Conservation (phyloP, 2,888 invertebrate genomes). For the Mallateleia sp. region DNA sequence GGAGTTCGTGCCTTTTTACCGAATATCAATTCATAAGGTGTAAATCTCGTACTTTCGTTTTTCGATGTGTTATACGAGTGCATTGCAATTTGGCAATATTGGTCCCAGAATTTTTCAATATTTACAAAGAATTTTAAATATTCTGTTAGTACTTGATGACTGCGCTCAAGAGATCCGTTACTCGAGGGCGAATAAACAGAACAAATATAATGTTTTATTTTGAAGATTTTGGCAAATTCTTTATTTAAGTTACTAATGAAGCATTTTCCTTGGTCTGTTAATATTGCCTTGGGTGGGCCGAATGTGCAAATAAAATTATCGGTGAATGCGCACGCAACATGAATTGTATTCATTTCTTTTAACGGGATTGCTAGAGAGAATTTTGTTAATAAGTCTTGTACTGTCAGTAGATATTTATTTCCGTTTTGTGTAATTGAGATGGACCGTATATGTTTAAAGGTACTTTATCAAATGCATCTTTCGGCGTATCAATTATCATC, state of each 20-base stretch:
- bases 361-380: neutral
- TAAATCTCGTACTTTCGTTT: neutral
- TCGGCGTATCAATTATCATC: neutral
- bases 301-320: neutral
- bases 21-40: constrained; percentile 5
- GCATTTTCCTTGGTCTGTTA: neutral
- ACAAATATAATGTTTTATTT: neutral
- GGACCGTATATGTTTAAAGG: neutral
- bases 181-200: neutral
- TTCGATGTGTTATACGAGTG: too few species aligned
- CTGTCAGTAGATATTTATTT: neutral
- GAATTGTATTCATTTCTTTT: neutral
- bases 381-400: neutral
- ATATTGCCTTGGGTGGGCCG: neutral
- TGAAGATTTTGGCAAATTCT: neutral
- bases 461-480: neutral
- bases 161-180: neutral
- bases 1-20: constrained; percentile 11
- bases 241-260: neutral
- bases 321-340: neutral
- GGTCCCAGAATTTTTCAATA: too few species aligned
- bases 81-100: too few species aligned
- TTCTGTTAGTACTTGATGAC: neutral
- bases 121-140: neutral
- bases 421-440: neutral